Evolutionary conservation across 1,140 invertebrate genomes (phyloP), one percentile per base, ranked within the genome.

Genomic region (Meloidogyne floridensis): DNA sequence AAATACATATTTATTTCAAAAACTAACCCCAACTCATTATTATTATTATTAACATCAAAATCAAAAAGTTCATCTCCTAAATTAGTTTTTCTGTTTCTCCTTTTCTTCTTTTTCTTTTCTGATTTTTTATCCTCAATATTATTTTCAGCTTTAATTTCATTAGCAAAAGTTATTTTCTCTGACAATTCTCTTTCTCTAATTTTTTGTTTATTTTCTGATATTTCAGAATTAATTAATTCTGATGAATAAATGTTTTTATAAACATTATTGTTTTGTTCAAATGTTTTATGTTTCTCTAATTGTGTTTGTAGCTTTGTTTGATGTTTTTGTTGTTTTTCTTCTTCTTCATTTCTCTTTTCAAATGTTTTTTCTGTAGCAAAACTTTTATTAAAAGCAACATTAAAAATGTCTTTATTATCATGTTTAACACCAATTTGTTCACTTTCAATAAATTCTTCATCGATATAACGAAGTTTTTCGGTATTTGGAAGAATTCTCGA

Each of bases 361-460:
- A 47, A 47, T 47, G 47, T 47, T 47, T 47, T 8, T 47, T 47
- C 47, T 47, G 47, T 47, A 47, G 47, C 47, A 47, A 47, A 47
- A 47, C 47, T 6, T n/a, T 65, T 65, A 65, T 59, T 59, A 6
- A n/a, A 65, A 47, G 47, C 47, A 47, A 7, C 10, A 65, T 65
- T 54, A 54, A 54, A 54, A 54, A 54, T 54, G 10, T 54, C 11
- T 10, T 54, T 54, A 9, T 54, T 54, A 10, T 54, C 8, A 2
- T 54, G 15, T 65, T 59, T 59, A 59, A 15, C 11, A 59, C 15
- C 10, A 59, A n/a, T 65, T 65, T 18, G 10, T 65, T 18, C 10
- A n/a, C n/a, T 15, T 65, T 65, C 59, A 65, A 65, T 65, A n/a
- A 65, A 65, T 65, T 65, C 59, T 65, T 65, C 59, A 65, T 65